These are phyloP conservation scores for Kryphioiulus occultus DNA, from an alignment of 2,888 invertebrate species.

Conservation along the genomic window DNA sequence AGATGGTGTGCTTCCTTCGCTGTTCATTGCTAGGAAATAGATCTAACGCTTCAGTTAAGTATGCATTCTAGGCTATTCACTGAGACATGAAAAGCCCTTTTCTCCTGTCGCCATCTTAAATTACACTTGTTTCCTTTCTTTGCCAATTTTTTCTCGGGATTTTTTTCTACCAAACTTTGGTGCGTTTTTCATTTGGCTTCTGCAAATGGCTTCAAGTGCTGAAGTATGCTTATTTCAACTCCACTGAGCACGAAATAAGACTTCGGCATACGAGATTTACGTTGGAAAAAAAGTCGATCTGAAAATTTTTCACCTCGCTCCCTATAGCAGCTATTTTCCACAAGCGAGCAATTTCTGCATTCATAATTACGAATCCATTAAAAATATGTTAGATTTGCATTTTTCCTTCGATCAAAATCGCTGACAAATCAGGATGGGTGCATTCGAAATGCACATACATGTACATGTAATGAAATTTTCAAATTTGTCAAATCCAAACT, in stretches of 20 bases:
- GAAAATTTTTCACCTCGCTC: neutral
- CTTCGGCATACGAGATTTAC: neutral
- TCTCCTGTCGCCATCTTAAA: slow-evolving; percentile 25
- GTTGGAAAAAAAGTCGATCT: neutral
- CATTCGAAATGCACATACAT: neutral
- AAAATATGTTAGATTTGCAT: neutral
- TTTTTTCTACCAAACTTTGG: neutral
- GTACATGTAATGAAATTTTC: neutral
- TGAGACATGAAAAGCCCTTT: slow-evolving; percentile 9
- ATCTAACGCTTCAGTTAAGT: slow-evolving; percentile 28
- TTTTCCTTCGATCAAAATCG: neutral
- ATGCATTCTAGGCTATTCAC: neutral
- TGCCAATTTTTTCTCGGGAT: neutral
- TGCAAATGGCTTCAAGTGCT: slow-evolving; percentile 8
- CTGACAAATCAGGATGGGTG: neutral
- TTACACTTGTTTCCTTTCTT: slow-evolving; percentile 36
- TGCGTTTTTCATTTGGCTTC: neutral
- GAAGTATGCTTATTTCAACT: slow-evolving; percentile 27
- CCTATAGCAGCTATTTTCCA: neutral
- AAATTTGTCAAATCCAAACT: neutral
- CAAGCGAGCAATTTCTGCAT: neutral
- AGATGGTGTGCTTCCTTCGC: slow-evolving; percentile 10
- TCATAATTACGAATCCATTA: neutral
- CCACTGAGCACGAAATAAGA: slow-evolving; percentile 9
- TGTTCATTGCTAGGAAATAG: slow-evolving; percentile 33